Base-by-base conservation (phyloP, 2,888 invertebrate genomes). In the Epistrophella euchroma region DNA sequence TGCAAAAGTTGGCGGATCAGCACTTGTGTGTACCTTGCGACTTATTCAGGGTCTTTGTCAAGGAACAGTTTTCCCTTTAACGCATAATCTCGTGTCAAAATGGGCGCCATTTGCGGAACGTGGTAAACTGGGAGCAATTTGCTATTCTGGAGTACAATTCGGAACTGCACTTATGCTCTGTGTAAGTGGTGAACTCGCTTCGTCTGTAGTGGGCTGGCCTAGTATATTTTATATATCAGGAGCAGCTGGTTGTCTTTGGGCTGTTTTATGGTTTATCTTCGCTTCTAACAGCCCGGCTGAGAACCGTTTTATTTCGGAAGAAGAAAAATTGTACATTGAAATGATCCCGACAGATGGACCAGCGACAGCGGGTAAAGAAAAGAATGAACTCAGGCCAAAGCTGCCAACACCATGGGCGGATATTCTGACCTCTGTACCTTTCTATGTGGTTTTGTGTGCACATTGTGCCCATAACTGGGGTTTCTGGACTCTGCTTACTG, bases 401-500 rank as follows among this genome's bases (percentile, higher is more conserved):
- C 0, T 89, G 25, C 83, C 81, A 32, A 96, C 96, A 0, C 97
- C 97, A 0, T 97, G 97, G 97, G 91, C 92, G 68, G 93, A 94
- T 4, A 96, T 98, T 84, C 92, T 95, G 56, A 96, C 95, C 0
- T 97, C 97, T 0, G 89, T 95, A 28, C 96, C 97, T 0, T 95
- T 97, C 90, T 95, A 96, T 94, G 95, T 96, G 0, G 93, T 97
- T 7, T 91, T 96, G 3, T 90, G 96, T 2, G 95, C 95, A 0
- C 97, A 97, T 90, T 94, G 95, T 86, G 95, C 96, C 0, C 96
- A 97, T 85, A 93, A 92, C 89, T 96, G 97, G 94, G 97, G 97
- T 32, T 97, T 96, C 92, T 97, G 96, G 96, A 97, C 96, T 28
- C 92, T 97, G 28, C 93, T 97, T 1, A 97, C 97, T 0, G 96